Percentiles rank a stretch among this genome's conserved stretches.
phyloP scores from a whole-genome alignment of 2,113 vertebrate genomes.

The Peromyscus leucopus region DNA sequence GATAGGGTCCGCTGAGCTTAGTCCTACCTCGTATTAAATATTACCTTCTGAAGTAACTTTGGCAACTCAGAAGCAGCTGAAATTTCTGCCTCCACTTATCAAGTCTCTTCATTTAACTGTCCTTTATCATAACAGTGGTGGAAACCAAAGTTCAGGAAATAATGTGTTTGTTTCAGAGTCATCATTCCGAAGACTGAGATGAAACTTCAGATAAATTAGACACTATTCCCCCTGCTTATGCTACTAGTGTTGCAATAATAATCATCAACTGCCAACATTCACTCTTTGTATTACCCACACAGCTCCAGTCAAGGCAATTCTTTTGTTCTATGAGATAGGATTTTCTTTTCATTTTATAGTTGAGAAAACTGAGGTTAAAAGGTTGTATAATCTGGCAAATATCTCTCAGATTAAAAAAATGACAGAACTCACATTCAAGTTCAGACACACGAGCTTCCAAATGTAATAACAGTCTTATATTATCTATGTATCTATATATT shows the following conservation, averaged over 20 bases:
- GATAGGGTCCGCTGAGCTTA: background rate
- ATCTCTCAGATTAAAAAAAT: background rate
- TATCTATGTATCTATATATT: accelerated
- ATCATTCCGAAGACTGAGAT: background rate
- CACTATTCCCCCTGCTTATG: background rate
- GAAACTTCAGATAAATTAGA: background rate
- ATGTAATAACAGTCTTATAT: background rate
- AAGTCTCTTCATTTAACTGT: background rate
- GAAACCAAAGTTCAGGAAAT: background rate
- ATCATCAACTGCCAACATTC: background rate
- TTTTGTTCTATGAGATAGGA: background rate
- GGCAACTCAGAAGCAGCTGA: background rate
- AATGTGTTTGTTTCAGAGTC: background rate
- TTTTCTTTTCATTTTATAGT: background rate
- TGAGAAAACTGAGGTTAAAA: slow-evolving; percentile 19
- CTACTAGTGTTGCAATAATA: background rate
- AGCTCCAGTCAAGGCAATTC: background rate
- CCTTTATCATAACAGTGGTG: background rate
- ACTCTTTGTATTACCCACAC: background rate
- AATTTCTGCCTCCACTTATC: background rate
- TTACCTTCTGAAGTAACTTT: background rate
- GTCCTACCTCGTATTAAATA: background rate
- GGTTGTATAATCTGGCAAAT: background rate
- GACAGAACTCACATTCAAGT: background rate
- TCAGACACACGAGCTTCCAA: background rate